Base-by-base conservation (phyloP, 2,113 vertebrate species). In the Neotoma lepida region DNA sequence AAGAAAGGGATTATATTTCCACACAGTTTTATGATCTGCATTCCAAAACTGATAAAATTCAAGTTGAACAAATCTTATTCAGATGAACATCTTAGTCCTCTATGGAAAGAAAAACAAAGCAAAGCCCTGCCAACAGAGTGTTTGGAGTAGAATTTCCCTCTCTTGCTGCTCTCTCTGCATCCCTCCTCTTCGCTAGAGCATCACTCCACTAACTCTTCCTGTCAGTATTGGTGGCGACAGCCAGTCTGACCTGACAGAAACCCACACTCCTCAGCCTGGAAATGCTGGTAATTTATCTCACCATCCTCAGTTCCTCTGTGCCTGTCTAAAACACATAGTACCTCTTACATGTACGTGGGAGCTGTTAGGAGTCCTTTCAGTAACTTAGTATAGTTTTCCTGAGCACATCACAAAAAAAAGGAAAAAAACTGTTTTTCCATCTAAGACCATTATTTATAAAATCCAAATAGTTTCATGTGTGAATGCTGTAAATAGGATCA, bases 201-300 rank as follows among this genome's bases (percentile, higher is more conserved):
- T 96, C 96, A 13, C 64, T 68, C 88, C 77, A 90, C 4, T 96
- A 89, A 91, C 89, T 95, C 92, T 97, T 97, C 96, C 96, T 97
- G 94, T 96, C 96, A 96, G 94, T 51, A 0, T 17, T 71, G 88
- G 89, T 98, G 98, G 99, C 98, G 96, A 98, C 98, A 98, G 98
- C 96, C 98, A 98, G 99, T 99, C 98, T 99, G 99, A 98, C 98
- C 98, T 98, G 98, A 98, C 98, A 97, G 98, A 97, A 96, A 95
- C 97, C 76, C 96, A 94, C 93, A 92, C 97, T 98, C 95, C 85
- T 95, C 97, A 97, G 96, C 56, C 97, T 97, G 96, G 98, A 98
- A 98, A 97, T 96, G 97, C 98, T 98, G 98, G 97, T 98, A 98
- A 98, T 98, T 97, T 95, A 82, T 94, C 90, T 96, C 58, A 89